phyloP scores from a whole-genome alignment of 2,113 vertebrate genomes.

The Indicator indicator region DNA sequence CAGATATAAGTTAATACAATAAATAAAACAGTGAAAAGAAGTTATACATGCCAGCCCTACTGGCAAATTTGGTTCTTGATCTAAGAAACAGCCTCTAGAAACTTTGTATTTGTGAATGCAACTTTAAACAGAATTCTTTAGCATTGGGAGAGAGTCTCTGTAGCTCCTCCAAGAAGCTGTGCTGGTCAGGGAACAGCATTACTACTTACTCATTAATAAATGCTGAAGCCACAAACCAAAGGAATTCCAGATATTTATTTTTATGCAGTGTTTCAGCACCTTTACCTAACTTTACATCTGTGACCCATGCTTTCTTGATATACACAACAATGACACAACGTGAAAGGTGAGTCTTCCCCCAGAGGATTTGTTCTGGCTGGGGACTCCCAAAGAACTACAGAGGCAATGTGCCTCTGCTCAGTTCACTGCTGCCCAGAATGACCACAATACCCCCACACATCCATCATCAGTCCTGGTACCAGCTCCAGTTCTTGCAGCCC shows the following conservation, averaged over 20 bases:
- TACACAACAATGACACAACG: not conserved
- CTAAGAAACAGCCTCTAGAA: constrained; percentile 43
- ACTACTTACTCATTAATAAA: constrained; percentile 14
- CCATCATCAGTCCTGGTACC: rapidly evolving
- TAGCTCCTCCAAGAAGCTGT: constrained; percentile 12
- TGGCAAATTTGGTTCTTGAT: not conserved
- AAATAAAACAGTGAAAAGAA: not conserved
- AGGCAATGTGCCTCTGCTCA: not conserved
- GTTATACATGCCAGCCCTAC: not conserved
- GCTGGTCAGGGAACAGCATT: constrained; percentile 20
- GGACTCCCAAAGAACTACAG: rapidly evolving
- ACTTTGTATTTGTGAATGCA: not conserved
- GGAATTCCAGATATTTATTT: not conserved
- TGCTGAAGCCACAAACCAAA: constrained; percentile 29
- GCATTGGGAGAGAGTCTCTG: not conserved
- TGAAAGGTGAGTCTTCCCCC: not conserved
- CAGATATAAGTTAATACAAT: not conserved
- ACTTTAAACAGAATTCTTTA: constrained; percentile 34
- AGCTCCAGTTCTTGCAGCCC: not conserved
- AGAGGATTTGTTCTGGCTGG: not conserved
- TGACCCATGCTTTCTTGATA: not conserved
- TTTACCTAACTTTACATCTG: not conserved
- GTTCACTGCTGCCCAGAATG: not conserved
- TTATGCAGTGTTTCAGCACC: not conserved
- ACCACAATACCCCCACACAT: not conserved